These are phyloP conservation scores for Erpetoichthys calabaricus DNA, from an alignment of 2,797 vertebrate species.

Conservation along the genomic window DNA sequence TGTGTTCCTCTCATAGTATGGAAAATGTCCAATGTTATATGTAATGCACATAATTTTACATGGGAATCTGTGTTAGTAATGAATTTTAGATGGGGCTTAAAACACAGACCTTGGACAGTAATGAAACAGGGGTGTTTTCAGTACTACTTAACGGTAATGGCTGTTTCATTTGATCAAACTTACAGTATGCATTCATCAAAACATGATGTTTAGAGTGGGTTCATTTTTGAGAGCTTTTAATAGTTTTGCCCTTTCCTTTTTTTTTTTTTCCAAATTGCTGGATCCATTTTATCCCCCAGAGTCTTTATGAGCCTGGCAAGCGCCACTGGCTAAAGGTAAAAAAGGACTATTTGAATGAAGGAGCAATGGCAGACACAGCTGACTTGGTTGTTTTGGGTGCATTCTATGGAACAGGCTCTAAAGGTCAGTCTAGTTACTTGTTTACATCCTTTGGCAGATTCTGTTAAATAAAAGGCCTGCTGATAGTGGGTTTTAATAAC, in stretches of 20 bases:
- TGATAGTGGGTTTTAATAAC: background rate
- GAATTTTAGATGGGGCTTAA: no score
- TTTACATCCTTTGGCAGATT: background rate
- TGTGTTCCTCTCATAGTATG: no score
- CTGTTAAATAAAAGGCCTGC: background rate
- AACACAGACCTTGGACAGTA: no score
- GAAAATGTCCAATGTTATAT: no score
- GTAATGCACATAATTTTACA: no score
- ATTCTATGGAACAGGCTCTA: constrained; percentile 91
- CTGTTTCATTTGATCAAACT: no score
- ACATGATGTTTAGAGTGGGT: background rate
- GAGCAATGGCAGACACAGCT: constrained; percentile 92
- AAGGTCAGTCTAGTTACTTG: constrained; percentile 48
- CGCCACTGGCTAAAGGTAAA: constrained; percentile 97
- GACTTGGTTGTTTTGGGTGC: constrained; percentile 93
- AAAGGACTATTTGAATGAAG: constrained; percentile 93
- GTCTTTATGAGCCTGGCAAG: constrained; percentile 85
- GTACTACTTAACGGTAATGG: no score
- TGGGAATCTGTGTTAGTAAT: no score
- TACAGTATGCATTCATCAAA: background rate
- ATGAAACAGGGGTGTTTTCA: no score
- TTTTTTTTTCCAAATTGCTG: background rate
- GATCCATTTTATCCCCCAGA: constrained; percentile 34
- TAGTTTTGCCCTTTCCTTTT: constrained; percentile 1
- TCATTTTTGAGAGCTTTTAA: background rate